phyloP scores from a whole-genome alignment of 1,140 invertebrate genomes.

The Uloborus diversus region DNA sequence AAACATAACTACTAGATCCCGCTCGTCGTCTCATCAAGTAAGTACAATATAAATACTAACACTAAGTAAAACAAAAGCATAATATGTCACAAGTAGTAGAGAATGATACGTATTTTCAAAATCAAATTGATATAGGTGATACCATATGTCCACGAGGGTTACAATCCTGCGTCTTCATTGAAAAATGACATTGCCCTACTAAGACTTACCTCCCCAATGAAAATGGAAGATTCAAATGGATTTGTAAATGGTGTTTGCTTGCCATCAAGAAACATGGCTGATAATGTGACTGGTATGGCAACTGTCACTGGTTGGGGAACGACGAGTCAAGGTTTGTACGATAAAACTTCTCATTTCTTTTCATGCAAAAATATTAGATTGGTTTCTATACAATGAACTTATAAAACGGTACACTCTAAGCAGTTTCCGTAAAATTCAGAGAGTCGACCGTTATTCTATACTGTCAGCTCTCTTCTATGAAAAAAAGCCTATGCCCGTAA shows the following conservation, averaged over 20 bases:
- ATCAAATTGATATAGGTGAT: slow-evolving; percentile 25
- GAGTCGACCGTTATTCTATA: too few relatives aligned
- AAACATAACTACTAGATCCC: slow-evolving; percentile 12
- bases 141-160: slow-evolving; percentile 59
- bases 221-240: slow-evolving; percentile 62
- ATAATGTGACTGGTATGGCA: slow-evolving; percentile 12
- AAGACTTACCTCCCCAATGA: slow-evolving; percentile 62
- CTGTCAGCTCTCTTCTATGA: too few relatives aligned
- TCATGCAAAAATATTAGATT: too few relatives aligned
- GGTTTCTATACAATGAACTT: too few relatives aligned
- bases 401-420: too few relatives aligned
- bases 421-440: too few relatives aligned
- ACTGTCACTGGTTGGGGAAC: slow-evolving; percentile 49
- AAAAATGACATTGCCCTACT: slow-evolving; percentile 64
- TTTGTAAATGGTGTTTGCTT: slow-evolving; percentile 91
- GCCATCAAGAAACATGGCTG: slow-evolving; percentile 72
- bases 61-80: too few relatives aligned
- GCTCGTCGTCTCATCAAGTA: slow-evolving; percentile 20
- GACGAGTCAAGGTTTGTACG: slow-evolving; percentile 39
- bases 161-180: slow-evolving; percentile 51
- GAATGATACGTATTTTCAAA: too few relatives aligned
- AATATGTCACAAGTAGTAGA: too few relatives aligned
- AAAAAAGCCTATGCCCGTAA: too few relatives aligned
- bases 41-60: too few relatives aligned
- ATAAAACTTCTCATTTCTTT: too few relatives aligned